A percentile compares a stretch with the other conserved stretches of the same genome.
Evolutionary conservation across 2,888 invertebrate species (phyloP).

Genomic region (Cryptocheilus praepositus): DNA sequence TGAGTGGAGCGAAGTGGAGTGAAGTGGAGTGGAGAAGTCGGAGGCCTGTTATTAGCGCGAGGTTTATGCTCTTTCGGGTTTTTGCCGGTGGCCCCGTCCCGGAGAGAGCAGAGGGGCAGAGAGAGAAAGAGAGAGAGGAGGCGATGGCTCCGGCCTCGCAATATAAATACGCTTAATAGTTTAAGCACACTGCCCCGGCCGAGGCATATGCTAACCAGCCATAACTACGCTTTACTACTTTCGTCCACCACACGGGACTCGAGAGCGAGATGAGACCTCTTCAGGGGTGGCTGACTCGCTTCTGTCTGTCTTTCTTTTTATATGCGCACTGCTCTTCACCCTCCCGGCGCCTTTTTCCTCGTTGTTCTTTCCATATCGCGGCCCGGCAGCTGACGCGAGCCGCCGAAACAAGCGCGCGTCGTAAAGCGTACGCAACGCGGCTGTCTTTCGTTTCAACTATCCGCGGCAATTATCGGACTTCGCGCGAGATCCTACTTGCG

Average conservation of each 20-base stretch:
- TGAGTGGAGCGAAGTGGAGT: constrained; percentile 59
- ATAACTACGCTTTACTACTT: constrained; percentile 73
- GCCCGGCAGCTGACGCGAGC: too few relatives aligned
- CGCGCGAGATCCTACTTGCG: too few relatives aligned
- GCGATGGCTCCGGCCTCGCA: constrained; percentile 69
- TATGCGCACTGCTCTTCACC: too few relatives aligned
- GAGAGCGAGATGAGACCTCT: constrained; percentile 32
- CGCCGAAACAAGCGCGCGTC: too few relatives aligned
- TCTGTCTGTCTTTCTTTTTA: constrained; percentile 30
- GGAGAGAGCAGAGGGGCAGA: constrained; percentile 22
- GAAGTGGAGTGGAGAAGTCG: constrained; percentile 65
- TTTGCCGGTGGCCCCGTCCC: constrained; percentile 68
- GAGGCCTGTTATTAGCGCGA: constrained; percentile 74
- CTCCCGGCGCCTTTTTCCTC: too few relatives aligned
- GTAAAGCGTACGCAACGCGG: too few relatives aligned
- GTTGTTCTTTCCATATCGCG: too few relatives aligned
- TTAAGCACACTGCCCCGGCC: constrained; percentile 70
- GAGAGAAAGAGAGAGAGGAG: neutral
- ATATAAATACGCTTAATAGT: constrained; percentile 75
- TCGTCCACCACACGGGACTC: constrained; percentile 44
- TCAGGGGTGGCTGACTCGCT: constrained; percentile 42
- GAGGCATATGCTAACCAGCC: constrained; percentile 72
- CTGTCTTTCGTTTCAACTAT: too few relatives aligned
- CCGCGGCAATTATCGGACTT: too few relatives aligned
- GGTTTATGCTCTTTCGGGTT: constrained; percentile 74